These are phyloP conservation scores for Sanderia malayensis DNA, from an alignment of 30 jellyfish, hydroid and myxozoan species.

Conservation along the genomic window DNA sequence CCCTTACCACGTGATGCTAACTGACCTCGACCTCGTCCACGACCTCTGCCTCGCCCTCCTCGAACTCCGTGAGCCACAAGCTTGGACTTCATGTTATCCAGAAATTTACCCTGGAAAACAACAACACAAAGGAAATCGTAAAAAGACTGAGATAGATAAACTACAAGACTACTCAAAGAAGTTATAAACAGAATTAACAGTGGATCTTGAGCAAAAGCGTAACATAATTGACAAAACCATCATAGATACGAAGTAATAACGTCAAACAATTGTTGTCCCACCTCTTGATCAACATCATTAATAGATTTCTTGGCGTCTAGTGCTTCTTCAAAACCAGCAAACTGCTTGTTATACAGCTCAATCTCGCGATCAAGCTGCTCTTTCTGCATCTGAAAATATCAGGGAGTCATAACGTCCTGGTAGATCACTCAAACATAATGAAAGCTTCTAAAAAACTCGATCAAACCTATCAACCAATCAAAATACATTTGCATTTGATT, in stretches of 20 bases:
- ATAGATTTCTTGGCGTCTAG: constrained; percentile 38
- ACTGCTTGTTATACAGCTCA: constrained; percentile 78
- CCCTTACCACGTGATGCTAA: constrained; percentile 81
- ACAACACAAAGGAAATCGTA: too few species aligned
- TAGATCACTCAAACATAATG: not conserved
- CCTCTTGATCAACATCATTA: constrained; percentile 74
- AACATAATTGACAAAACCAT: too few species aligned
- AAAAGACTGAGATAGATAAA: too few species aligned
- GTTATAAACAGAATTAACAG: too few species aligned
- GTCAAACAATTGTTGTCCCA: constrained; percentile 32
- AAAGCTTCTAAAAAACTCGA: not conserved
- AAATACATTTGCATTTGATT: too few species aligned
- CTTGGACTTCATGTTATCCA: not conserved
- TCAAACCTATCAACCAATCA: too few species aligned
- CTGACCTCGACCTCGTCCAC: constrained; percentile 67
- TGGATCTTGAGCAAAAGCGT: too few species aligned
- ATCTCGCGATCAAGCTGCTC: constrained; percentile 89
- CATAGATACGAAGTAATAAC: too few species aligned
- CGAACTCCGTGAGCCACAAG: constrained; percentile 32
- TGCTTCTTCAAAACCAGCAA: constrained; percentile 74
- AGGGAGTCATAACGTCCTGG: too few species aligned
- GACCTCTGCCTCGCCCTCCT: constrained; percentile 77
- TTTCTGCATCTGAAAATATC: constrained; percentile 55
- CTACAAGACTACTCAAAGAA: too few species aligned
- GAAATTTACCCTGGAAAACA: not conserved